phyloP scores from a whole-genome alignment of 2,113 vertebrate species.

The Promerops cafer region DNA sequence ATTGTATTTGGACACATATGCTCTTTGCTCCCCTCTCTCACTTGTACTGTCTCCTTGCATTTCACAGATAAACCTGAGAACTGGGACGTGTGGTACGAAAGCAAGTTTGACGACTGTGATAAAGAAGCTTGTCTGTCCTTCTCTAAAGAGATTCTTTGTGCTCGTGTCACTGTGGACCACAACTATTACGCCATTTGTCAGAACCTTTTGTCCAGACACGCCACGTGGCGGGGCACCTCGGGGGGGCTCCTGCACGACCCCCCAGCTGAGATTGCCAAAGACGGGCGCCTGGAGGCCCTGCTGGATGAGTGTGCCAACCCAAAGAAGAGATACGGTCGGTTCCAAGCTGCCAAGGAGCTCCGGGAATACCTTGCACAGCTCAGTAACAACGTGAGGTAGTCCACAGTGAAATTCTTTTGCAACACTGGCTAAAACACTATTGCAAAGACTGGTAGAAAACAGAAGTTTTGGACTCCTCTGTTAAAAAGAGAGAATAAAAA shows the following conservation, averaged over 20 bases:
- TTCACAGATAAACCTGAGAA: slow-evolving; percentile 93
- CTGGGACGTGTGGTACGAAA: slow-evolving; percentile 97
- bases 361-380: slow-evolving; percentile 91
- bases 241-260: slow-evolving; percentile 95
- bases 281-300: slow-evolving; percentile 87
- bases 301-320: slow-evolving; percentile 95
- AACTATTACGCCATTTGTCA: slow-evolving; percentile 99
- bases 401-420: background rate
- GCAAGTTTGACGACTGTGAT: slow-evolving; percentile 96
- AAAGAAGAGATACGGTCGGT: slow-evolving; percentile 89
- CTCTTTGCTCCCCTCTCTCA: background rate
- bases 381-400: slow-evolving; percentile 88
- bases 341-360: slow-evolving; percentile 91
- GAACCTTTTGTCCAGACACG: slow-evolving; percentile 92
- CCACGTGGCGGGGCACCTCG: slow-evolving; percentile 93
- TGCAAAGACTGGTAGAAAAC: slow-evolving; percentile 20
- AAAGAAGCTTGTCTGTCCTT: slow-evolving; percentile 97
- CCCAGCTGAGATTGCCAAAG: slow-evolving; percentile 88
- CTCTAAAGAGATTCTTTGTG: slow-evolving; percentile 95
- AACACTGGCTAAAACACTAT: slow-evolving; percentile 44
- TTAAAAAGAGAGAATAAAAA: slow-evolving; percentile 25
- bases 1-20: background rate
- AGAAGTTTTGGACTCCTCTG: slow-evolving; percentile 8
- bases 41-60: background rate
- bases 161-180: slow-evolving; percentile 94